Evolutionary conservation across 2,797 vertebrate genomes (phyloP).

Genomic region (Falco novaeseelandiae): DNA sequence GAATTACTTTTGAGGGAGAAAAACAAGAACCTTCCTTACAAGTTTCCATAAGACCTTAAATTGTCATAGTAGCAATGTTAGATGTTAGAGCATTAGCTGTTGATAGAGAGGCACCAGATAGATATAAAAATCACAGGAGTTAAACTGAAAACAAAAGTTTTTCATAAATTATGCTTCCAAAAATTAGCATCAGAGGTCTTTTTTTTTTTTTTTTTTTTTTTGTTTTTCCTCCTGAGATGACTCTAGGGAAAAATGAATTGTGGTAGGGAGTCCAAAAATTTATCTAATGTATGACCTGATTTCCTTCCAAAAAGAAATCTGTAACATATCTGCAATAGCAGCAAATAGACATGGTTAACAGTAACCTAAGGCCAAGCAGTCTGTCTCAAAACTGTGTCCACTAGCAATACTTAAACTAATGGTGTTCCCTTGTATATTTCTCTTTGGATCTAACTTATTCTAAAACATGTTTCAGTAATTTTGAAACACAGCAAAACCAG

Average conservation of each 20-base stretch:
- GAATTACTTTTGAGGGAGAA: not conserved
- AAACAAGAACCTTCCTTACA: not conserved
- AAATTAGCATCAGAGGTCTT: not conserved
- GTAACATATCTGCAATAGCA: not conserved
- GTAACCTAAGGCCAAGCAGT: not conserved
- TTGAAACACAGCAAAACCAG: not conserved
- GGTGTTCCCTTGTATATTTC: fast-evolving
- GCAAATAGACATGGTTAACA: not conserved
- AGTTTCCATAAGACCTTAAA: slow-evolving; percentile 13
- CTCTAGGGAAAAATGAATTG: not conserved
- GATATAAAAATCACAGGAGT: not conserved
- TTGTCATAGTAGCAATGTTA: slow-evolving; percentile 14
- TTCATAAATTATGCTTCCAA: not conserved
- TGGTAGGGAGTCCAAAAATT: not conserved
- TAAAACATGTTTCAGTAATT: not conserved
- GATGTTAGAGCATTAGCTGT: slow-evolving; percentile 11
- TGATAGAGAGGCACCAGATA: slow-evolving; percentile 17
- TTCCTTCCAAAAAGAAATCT: not conserved
- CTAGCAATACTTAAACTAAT: not conserved
- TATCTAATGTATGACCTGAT: not conserved
- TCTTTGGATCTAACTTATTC: not conserved
- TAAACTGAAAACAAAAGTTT: not conserved
- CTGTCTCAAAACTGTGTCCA: not conserved
- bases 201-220: not conserved
- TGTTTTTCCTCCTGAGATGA: not conserved